A percentile compares a stretch with the other conserved stretches of the same genome.
These are phyloP conservation scores for Drosophila sulfurigaster DNA, from an alignment of 1,140 invertebrate species.

Conservation along the genomic window DNA sequence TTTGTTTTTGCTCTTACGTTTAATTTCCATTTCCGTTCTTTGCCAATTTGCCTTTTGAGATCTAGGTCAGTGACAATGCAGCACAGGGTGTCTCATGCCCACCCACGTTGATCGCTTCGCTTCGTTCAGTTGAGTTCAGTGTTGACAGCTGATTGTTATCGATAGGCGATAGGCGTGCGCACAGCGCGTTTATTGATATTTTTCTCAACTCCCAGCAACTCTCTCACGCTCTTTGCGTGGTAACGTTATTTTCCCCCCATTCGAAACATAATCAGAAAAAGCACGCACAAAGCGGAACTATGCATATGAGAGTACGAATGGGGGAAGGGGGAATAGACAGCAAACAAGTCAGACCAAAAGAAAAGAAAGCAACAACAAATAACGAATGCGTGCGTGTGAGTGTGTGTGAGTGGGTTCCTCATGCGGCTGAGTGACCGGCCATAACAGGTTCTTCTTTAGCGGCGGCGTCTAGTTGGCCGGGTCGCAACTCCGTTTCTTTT, in stretches of 20 bases:
- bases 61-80: constrained; percentile 75
- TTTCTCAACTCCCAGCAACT: neutral
- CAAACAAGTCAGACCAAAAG: constrained; percentile 25
- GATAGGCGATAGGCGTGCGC: constrained; percentile 16
- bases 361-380: constrained; percentile 34
- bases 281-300: constrained; percentile 52
- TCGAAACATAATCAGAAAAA: constrained; percentile 31
- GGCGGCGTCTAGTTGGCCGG: constrained; percentile 62
- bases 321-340: constrained; percentile 9
- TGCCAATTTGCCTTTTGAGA: constrained; percentile 38
- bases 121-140: neutral
- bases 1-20: constrained; percentile 6
- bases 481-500: constrained; percentile 59
- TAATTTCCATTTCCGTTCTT: constrained; percentile 36
- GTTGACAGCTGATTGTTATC: constrained; percentile 33
- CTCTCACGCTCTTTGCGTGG: constrained; percentile 10
- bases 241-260: constrained; percentile 48
- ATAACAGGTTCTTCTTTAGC: constrained; percentile 54
- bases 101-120: constrained; percentile 29
- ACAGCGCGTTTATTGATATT: constrained; percentile 33
- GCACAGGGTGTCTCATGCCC: constrained; percentile 42
- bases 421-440: constrained; percentile 41
- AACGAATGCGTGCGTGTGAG: neutral
- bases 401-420: constrained; percentile 28
- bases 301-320: constrained; percentile 17